Evolutionary conservation across 2,797 vertebrate species (phyloP).

Genomic region (Cheracebus regulus): DNA sequence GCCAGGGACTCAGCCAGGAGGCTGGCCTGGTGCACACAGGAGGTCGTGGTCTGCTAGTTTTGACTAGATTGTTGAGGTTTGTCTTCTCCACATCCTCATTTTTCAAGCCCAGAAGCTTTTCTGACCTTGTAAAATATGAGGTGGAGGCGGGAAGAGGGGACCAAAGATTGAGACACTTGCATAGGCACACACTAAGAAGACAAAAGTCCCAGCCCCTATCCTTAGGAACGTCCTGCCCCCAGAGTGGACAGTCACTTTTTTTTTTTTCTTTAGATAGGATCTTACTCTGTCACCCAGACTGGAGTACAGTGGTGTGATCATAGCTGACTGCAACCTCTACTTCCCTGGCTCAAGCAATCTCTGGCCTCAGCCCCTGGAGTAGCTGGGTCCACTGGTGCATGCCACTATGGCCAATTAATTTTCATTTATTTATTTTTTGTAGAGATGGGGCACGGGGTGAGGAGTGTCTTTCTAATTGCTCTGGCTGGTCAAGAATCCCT

Average conservation of each 20-base stretch:
- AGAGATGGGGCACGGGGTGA: fast-evolving
- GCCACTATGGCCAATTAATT: too few relatives aligned
- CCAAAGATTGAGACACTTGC: background rate
- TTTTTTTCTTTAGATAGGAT: too few relatives aligned
- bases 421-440: too few relatives aligned
- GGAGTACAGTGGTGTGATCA: background rate
- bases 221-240: background rate
- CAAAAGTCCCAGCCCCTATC: background rate
- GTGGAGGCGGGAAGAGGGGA: background rate
- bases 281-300: too few relatives aligned
- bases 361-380: background rate
- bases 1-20: background rate
- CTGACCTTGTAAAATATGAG: background rate
- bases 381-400: background rate
- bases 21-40: background rate
- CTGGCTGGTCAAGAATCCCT: background rate
- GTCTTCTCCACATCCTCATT: background rate
- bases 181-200: background rate
- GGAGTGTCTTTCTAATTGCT: background rate
- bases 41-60: background rate
- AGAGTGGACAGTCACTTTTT: background rate
- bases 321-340: background rate
- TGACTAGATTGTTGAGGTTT: conserved; percentile 24
- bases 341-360: background rate
- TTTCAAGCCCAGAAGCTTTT: background rate